Evolutionary conservation across 1,140 invertebrate genomes (phyloP).

Genomic region (Pristionchus pacificus): DNA sequence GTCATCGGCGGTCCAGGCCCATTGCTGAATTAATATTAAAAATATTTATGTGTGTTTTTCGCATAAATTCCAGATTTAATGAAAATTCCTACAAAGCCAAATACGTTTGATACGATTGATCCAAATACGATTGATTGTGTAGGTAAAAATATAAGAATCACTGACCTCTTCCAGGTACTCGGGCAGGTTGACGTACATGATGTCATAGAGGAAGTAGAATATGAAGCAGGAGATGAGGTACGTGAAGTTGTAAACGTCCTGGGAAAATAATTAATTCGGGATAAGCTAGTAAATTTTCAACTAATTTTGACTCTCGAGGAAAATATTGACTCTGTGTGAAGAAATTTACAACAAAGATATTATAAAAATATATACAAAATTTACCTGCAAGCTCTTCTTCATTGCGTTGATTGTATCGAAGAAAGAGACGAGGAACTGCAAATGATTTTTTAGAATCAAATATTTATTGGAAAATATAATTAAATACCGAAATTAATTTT

Average conservation of each 20-base stretch:
- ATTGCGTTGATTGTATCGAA: background rate
- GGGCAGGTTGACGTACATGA: constrained; percentile 21
- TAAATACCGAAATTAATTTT: background rate
- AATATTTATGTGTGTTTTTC: background rate
- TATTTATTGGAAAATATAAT: too few species aligned
- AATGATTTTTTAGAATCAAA: too few species aligned
- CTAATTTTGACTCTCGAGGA: too few species aligned
- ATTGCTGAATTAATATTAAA: too few species aligned
- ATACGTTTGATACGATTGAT: background rate
- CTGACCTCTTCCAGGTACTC: constrained; percentile 10
- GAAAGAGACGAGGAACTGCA: too few species aligned
- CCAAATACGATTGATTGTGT: background rate
- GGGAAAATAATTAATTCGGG: background rate
- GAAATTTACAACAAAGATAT: too few species aligned
- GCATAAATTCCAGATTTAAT: background rate
- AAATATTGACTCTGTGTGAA: too few species aligned
- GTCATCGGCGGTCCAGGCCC: too few species aligned
- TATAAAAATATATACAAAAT: too few species aligned
- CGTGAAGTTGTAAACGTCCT: background rate
- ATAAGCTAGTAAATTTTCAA: background rate
- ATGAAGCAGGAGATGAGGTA: background rate
- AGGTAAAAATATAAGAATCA: background rate
- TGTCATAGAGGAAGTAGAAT: constrained; percentile 15
- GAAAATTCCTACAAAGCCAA: background rate
- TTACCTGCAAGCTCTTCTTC: background rate